Evolutionary conservation across 2,113 vertebrate species (phyloP).

Genomic region (Baryphthengus martii): DNA sequence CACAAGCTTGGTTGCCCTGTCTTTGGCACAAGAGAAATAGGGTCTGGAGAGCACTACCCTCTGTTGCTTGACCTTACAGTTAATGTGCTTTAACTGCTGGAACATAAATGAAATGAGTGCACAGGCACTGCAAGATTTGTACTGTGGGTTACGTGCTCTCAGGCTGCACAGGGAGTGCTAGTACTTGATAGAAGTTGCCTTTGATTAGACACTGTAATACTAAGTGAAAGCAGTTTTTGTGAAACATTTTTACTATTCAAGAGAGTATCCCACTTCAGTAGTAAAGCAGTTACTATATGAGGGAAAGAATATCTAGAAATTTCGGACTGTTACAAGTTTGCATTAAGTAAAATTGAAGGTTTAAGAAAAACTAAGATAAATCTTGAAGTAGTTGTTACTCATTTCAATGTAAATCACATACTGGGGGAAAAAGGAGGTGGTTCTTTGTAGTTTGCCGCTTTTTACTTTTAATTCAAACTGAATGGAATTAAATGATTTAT

Average conservation of each 20-base stretch:
- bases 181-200: background rate
- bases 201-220: background rate
- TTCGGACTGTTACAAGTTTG: background rate
- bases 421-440: background rate
- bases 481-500: conserved; percentile 66
- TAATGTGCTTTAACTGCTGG: background rate
- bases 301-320: background rate
- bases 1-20: background rate
- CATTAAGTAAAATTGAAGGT: background rate
- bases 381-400: background rate
- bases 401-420: background rate
- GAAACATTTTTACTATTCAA: background rate
- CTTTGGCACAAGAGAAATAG: background rate
- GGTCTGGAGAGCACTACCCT: background rate
- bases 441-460: background rate
- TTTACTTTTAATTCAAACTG: background rate
- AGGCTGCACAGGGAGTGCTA: background rate
- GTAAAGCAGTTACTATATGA: background rate
- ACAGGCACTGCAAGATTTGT: background rate
- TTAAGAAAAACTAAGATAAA: background rate
- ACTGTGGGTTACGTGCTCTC: accelerated
- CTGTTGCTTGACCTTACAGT: background rate
- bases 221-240: background rate
- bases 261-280: background rate
- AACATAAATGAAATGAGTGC: background rate